phyloP scores from a whole-genome alignment of 2,113 vertebrate genomes.

The Ceuthmochares aereus region DNA sequence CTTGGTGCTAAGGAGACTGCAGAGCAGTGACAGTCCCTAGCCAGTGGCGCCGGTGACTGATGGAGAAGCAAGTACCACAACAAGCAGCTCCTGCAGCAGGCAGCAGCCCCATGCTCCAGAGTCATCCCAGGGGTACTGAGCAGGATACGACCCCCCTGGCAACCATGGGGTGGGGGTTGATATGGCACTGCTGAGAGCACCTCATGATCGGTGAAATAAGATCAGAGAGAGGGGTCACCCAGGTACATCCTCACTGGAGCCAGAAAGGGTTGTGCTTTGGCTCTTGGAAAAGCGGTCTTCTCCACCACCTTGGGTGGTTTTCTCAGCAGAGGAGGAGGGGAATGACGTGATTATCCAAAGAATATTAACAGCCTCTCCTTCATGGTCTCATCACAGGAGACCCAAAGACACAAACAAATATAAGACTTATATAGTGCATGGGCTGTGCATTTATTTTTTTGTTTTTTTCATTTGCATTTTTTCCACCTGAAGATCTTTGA shows the following conservation, averaged over 20 bases:
- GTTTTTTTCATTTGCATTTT: not conserved
- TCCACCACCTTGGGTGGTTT: not conserved
- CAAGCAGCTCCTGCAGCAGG: not conserved
- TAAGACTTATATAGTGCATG: not conserved
- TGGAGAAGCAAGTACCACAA: not conserved
- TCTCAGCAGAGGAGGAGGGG: not conserved
- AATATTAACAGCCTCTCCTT: not conserved
- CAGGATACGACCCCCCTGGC: accelerated
- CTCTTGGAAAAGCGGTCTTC: not conserved
- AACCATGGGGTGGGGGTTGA: accelerated
- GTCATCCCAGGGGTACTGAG: accelerated
- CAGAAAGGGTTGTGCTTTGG: not conserved
- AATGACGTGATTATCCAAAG: not conserved
- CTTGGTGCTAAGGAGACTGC: not conserved
- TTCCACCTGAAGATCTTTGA: not conserved
- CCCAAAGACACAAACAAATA: not conserved
- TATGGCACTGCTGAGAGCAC: accelerated
- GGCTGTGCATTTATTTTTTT: not conserved
- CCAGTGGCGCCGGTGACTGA: not conserved
- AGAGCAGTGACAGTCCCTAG: not conserved
- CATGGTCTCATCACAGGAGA: not conserved
- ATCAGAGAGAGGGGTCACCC: not conserved
- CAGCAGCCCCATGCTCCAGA: accelerated
- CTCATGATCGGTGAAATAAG: too few species aligned
- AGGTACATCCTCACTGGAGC: accelerated